A percentile compares a stretch with the other conserved stretches of the same genome.
Conservation (phyloP, 1,140 invertebrate species). For the Gonioctena quinquepunctata region DNA sequence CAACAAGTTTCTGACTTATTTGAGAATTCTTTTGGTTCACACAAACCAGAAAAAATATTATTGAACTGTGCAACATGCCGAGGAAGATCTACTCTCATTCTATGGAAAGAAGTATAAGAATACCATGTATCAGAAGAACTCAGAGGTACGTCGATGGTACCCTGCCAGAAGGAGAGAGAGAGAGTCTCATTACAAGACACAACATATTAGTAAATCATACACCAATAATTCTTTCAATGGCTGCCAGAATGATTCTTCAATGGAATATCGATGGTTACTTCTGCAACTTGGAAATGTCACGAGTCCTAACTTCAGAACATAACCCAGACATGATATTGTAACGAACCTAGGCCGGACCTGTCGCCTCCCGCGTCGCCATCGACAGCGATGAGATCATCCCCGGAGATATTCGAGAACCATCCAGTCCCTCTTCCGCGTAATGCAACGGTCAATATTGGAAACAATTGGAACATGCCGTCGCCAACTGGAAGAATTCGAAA, state of each 20-base stretch:
- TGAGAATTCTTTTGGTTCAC: background rate
- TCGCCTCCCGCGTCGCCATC: no score
- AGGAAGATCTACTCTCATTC: no score
- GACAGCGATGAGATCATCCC: no score
- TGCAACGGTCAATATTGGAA: no score
- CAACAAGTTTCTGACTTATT: background rate
- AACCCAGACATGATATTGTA: background rate
- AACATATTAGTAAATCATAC: background rate
- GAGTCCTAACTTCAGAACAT: background rate
- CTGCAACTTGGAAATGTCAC: background rate
- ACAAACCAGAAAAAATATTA: background rate
- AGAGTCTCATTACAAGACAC: background rate
- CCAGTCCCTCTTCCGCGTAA: no score
- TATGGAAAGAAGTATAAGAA: background rate
- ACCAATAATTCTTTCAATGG: background rate
- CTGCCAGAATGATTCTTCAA: background rate
- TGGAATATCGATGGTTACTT: background rate
- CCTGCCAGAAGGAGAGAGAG: background rate
- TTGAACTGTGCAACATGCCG: no score
- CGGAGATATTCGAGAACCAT: no score
- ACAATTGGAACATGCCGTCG: no score
- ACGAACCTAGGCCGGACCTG: no score
- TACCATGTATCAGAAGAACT: background rate
- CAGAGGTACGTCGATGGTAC: background rate
- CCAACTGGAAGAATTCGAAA: no score